phyloP scores from a whole-genome alignment of 2,888 invertebrate species.

The Drosophila melanosoma region DNA sequence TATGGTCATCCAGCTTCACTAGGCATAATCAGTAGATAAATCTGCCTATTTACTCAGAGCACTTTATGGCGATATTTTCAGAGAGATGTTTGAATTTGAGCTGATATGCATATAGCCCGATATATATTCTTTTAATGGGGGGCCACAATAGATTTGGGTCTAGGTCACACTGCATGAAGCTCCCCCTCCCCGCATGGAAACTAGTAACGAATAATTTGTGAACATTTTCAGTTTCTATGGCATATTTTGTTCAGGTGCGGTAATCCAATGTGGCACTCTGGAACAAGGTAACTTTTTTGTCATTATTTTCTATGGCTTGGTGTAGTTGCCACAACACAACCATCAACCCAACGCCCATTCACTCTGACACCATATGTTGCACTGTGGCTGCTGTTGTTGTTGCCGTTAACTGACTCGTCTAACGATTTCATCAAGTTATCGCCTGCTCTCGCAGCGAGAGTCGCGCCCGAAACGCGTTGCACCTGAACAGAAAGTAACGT shows the following conservation, averaged over 20 bases:
- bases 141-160: background rate
- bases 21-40: background rate
- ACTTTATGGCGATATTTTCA: background rate
- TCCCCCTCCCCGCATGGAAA: no score
- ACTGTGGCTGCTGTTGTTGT: constrained; percentile 8
- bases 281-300: constrained; percentile 2
- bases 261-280: background rate
- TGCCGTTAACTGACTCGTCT: constrained; percentile 54
- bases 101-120: background rate
- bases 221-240: background rate
- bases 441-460: constrained; percentile 30
- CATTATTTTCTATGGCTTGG: constrained; percentile 38
- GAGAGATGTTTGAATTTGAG: background rate
- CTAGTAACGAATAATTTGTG: background rate
- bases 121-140: no score
- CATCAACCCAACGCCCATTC: background rate
- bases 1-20: background rate
- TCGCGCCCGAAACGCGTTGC: constrained; percentile 28
- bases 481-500: constrained; percentile 18
- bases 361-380: constrained; percentile 19
- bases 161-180: background rate
- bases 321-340: constrained; percentile 6
- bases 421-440: constrained; percentile 67
- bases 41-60: background rate
- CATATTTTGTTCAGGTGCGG: background rate